Base-by-base conservation (phyloP, 30 jellyfish, hydroid and myxozoan genomes). In the Mastigias papua region DNA sequence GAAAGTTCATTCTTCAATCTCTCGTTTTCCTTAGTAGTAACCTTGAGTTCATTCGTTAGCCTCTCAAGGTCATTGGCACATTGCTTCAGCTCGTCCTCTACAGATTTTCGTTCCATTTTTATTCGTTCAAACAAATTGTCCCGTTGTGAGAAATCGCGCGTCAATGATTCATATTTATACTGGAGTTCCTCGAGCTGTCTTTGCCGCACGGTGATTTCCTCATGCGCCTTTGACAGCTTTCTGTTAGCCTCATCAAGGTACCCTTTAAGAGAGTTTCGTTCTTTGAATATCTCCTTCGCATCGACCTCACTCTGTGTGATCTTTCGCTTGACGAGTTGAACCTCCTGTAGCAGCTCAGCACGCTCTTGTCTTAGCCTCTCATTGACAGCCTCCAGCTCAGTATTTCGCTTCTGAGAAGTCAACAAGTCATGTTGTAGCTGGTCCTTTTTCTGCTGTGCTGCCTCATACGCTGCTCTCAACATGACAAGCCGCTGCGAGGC, bases 381-480 rank as follows among this genome's bases (percentile, higher is more conserved):
- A 54, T 90, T 90, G 42, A 76, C 88, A 5, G 98, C 92, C 74
- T 90, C 95, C 71, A 95, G 86, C 79, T 95, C 99, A 48, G 95
- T 88, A 33, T 74, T 61, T 19, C 97, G 97, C 80, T 95, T 95
- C 85, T 95, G 99, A 4, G 96, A 69, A 19, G 94, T 49, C 42
- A 90, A 80, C 67, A 77, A 88, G 60, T 95, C 98, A 10, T 96
- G 84, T 71, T 95, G 98, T 69, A 95, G 89, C 71, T 90, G 96
- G 68, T 95, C 99, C 73, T 95, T 95, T 93, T 95, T 95, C 88
- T 95, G 97, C 81, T 90, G 98, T 75, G 95, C 84, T 30, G 98
- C 95, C 91, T 95, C 99, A 77, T 95, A 95, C 22, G 99, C 98
- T 25, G 97, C 99, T n/a, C 99, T 97, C 65, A 95, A 72, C 96